Conservation (phyloP, 2,113 vertebrate genomes). For the Alethe diademata region DNA sequence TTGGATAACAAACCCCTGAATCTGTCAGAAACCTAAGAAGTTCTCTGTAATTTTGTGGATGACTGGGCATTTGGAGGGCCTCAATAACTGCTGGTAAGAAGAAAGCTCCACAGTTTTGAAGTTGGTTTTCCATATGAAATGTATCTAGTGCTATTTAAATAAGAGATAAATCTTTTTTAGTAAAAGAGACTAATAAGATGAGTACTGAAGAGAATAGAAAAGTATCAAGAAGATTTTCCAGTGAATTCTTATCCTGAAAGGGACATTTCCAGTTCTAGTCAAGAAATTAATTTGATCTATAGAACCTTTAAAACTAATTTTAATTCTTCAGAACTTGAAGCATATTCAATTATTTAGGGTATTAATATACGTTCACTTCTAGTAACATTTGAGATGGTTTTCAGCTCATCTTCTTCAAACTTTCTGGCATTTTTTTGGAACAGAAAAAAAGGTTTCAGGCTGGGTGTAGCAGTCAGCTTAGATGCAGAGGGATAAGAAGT, state of each 20-base stretch:
- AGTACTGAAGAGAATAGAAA: constrained; percentile 21
- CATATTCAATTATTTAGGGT: constrained; percentile 3
- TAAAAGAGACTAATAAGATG: constrained; percentile 20
- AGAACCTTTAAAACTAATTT: constrained; percentile 26
- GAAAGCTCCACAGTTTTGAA: constrained; percentile 31
- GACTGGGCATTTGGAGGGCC: constrained; percentile 23
- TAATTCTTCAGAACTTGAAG: constrained; percentile 16
- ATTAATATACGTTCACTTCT: constrained; percentile 18
- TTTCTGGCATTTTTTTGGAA: background rate
- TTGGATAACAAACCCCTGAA: constrained; percentile 18
- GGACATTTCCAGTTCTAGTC: background rate
- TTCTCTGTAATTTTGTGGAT: constrained; percentile 20
- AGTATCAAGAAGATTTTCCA: constrained; percentile 25
- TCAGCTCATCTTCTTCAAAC: background rate
- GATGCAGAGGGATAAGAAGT: background rate
- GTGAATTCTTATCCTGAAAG: background rate
- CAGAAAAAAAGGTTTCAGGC: background rate
- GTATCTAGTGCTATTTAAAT: constrained; percentile 34
- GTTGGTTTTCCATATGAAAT: constrained; percentile 46
- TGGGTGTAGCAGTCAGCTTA: background rate
- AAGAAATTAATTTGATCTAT: constrained; percentile 46
- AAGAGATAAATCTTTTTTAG: constrained; percentile 1
- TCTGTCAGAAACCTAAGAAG: constrained; percentile 23
- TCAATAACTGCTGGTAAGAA: constrained; percentile 43
- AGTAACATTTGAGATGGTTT: background rate